Evolutionary conservation across 2,888 invertebrate genomes (phyloP).

Genomic region (Diaperis boleti): DNA sequence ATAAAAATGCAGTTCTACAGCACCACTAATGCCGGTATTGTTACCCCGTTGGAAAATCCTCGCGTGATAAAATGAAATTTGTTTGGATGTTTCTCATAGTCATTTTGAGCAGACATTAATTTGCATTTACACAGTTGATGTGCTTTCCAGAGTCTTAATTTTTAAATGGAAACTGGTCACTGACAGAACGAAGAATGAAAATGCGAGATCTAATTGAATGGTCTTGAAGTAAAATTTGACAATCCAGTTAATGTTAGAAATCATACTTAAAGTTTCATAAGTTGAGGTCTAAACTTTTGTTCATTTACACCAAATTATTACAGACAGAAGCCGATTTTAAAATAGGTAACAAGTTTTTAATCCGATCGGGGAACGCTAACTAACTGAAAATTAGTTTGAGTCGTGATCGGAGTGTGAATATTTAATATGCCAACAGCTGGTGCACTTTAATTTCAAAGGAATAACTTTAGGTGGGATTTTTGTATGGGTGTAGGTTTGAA

Average conservation of each 20-base stretch:
- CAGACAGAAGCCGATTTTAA: not conserved
- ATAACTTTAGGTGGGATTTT: too few species aligned
- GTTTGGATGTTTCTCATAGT: not conserved
- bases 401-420: too few species aligned
- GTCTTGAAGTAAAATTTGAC: too few species aligned
- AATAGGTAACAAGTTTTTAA: not conserved
- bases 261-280: too few species aligned
- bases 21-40: not conserved
- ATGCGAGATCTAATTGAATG: too few species aligned
- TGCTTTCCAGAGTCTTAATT: not conserved
- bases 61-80: slow-evolving; percentile 1
- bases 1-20: not conserved
- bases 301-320: too few species aligned
- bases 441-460: not conserved
- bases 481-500: too few species aligned
- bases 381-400: not conserved
- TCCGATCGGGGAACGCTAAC: not conserved
- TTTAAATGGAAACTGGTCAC: not conserved
- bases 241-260: too few species aligned
- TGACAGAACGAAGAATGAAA: not conserved
- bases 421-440: not conserved
- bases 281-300: too few species aligned
- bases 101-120: slow-evolving; percentile 1
- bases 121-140: not conserved
- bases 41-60: not conserved